A percentile compares a stretch with the other conserved stretches of the same genome.
Evolutionary conservation across 2,797 vertebrate species (phyloP).

Genomic region (Discoglossus pictus): DNA sequence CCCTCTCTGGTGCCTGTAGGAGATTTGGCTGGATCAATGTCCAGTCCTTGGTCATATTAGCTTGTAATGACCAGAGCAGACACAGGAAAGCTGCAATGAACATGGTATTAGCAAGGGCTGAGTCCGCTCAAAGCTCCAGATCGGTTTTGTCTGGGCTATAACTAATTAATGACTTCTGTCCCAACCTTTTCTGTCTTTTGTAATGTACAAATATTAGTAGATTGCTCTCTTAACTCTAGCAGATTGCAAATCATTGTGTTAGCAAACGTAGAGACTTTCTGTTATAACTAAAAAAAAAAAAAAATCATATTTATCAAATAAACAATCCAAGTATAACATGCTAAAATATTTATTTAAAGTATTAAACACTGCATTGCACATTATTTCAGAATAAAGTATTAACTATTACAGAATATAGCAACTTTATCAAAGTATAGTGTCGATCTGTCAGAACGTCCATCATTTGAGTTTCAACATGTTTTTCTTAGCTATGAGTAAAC

Average conservation of each 20-base stretch:
- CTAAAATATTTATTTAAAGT: too few species aligned
- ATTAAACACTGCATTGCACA: too few species aligned
- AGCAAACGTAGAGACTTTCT: not conserved
- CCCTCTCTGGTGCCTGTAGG: slow-evolving; percentile 58
- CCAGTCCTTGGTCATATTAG: slow-evolving; percentile 61
- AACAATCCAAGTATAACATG: too few species aligned
- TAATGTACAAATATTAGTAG: not conserved
- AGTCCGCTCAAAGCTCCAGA: slow-evolving; percentile 64
- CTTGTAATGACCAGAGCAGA: slow-evolving; percentile 77
- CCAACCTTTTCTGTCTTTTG: not conserved
- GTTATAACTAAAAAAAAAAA: too few species aligned
- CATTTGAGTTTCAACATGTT: too few species aligned
- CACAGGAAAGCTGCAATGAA: slow-evolving; percentile 62
- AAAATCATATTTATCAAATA: too few species aligned
- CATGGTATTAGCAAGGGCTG: slow-evolving; percentile 66
- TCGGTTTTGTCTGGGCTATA: slow-evolving; percentile 49
- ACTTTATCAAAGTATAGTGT: too few species aligned
- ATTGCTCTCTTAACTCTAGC: slow-evolving; percentile 48
- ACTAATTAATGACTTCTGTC: slow-evolving; percentile 14
- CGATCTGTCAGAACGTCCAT: too few species aligned
- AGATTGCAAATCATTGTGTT: not conserved
- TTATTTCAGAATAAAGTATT: too few species aligned
- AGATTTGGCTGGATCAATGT: slow-evolving; percentile 63
- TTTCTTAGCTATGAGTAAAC: too few species aligned
- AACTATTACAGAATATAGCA: too few species aligned